These are phyloP conservation scores for Gnathonemus longibarbis DNA, from an alignment of 2,113 vertebrate species.

Conservation along the genomic window DNA sequence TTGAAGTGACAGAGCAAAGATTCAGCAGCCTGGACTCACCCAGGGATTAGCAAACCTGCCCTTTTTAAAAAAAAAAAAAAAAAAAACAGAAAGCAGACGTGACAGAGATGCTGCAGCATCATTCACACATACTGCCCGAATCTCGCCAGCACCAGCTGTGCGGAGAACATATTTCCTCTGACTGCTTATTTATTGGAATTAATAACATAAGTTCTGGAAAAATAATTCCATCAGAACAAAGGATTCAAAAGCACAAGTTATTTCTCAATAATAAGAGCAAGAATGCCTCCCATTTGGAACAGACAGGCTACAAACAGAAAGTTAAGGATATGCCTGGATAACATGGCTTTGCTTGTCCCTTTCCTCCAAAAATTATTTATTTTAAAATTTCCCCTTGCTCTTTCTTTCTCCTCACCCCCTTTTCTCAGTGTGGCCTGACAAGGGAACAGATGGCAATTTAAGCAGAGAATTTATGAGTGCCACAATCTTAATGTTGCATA, in stretches of 20 bases:
- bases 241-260: background rate
- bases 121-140: background rate
- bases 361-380: background rate
- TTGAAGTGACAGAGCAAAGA: background rate
- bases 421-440: constrained; percentile 93
- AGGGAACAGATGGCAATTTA: constrained; percentile 99
- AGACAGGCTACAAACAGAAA: background rate
- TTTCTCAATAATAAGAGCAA: background rate
- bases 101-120: background rate
- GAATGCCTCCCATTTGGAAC: background rate
- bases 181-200: constrained; percentile 8
- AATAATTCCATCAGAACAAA: background rate
- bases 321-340: background rate
- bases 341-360: background rate
- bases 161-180: background rate
- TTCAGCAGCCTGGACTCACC: background rate
- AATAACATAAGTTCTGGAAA: background rate
- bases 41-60: background rate
- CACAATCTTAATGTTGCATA: constrained; percentile 99
- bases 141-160: background rate
- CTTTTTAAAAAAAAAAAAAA: background rate
- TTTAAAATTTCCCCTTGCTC: constrained; percentile 40
- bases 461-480: constrained; percentile 99
- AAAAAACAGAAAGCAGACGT: background rate
- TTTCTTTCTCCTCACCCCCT: constrained; percentile 58